phyloP scores from a whole-genome alignment of 1,140 invertebrate species.

The Mactra quadrangularis region DNA sequence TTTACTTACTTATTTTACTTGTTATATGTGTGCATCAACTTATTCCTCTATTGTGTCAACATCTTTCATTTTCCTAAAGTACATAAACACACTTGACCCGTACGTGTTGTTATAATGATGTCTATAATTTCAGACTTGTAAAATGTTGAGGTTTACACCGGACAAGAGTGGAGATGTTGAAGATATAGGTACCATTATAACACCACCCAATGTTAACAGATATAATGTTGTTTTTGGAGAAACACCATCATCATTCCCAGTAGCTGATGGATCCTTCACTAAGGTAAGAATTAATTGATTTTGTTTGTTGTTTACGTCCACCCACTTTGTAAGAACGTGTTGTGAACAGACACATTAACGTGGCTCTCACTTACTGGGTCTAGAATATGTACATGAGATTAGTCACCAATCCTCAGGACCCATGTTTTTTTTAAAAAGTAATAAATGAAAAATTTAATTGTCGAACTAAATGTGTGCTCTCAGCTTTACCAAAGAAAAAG shows the following conservation, averaged over 20 bases:
- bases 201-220: conserved; percentile 19
- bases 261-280: conserved; percentile 33
- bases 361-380: background rate
- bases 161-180: conserved; percentile 2
- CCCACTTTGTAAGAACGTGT: background rate
- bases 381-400: no score
- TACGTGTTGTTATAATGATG: no score
- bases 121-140: conserved; percentile 12
- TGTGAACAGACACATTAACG: background rate
- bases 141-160: conserved; percentile 50
- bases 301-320: background rate
- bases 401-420: background rate
- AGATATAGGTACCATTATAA: conserved; percentile 46
- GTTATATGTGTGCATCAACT: no score
- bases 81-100: no score
- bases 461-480: no score
- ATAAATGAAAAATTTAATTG: background rate
- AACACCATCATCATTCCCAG: background rate
- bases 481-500: no score
- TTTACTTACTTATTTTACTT: no score
- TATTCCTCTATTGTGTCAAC: no score
- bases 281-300: conserved; percentile 35
- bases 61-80: no score
- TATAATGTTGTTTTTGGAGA: background rate
- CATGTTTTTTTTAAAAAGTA: no score